Percentiles rank a stretch among this genome's conserved stretches.
Evolutionary conservation across 2,888 invertebrate species (phyloP).

Genomic region (Tolmerus cingulatus): DNA sequence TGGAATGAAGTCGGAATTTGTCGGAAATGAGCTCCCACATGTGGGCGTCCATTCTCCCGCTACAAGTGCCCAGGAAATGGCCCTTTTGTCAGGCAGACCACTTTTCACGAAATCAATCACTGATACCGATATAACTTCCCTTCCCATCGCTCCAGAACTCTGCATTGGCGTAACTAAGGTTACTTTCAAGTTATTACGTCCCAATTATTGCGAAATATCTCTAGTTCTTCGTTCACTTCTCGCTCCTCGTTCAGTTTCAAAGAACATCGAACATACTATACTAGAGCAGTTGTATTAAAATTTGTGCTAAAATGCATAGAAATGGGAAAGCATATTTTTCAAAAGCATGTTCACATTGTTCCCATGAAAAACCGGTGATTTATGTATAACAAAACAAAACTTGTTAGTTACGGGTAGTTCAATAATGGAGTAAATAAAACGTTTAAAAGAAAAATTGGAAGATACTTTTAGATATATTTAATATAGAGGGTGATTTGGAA

Average conservation of each 20-base stretch:
- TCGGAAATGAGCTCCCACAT: slow-evolving; percentile 12
- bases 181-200: not conserved
- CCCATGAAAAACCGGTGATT: no score
- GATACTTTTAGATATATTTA: no score
- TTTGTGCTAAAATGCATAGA: no score
- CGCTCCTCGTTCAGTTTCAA: no score
- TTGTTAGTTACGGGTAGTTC: no score
- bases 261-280: not conserved
- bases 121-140: not conserved
- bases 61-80: not conserved
- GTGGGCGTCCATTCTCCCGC: not conserved
- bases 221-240: no score
- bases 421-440: no score
- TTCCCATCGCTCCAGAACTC: not conserved
- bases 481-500: no score
- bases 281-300: not conserved
- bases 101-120: not conserved
- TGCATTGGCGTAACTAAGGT: not conserved
- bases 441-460: no score
- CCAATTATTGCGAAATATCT: not conserved
- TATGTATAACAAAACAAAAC: no score
- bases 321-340: no score
- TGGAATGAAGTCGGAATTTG: slow-evolving; percentile 7
- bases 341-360: no score
- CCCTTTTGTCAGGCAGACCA: not conserved